Evolutionary conservation across 2,113 vertebrate species (phyloP).

Genomic region (Hemiprocne comata): DNA sequence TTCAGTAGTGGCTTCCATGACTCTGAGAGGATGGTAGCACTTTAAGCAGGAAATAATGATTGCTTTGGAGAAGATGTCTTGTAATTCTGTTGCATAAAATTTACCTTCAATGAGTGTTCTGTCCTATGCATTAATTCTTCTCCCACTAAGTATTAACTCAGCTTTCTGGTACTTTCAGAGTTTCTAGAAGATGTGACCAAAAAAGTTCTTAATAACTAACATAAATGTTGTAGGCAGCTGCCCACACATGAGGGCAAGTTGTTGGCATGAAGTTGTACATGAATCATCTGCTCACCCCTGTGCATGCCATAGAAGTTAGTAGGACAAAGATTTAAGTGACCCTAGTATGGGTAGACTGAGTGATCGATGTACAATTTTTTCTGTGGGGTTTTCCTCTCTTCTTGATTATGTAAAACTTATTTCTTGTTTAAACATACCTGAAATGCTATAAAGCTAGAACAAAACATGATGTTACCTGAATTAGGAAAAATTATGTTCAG

Average conservation of each 20-base stretch:
- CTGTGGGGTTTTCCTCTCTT: neutral
- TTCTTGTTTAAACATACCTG: neutral
- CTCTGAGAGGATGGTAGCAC: neutral
- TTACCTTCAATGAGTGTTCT: neutral
- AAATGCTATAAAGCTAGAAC: neutral
- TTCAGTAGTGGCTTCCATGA: neutral
- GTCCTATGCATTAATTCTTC: neutral
- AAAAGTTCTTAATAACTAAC: neutral
- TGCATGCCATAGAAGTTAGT: neutral
- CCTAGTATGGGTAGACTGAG: neutral
- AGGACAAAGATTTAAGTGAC: neutral
- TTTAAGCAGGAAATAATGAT: neutral
- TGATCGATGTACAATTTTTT: neutral
- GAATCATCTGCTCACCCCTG: neutral
- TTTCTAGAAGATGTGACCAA: neutral
- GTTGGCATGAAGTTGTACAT: neutral
- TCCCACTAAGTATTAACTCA: neutral
- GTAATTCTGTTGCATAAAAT: neutral
- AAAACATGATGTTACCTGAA: neutral
- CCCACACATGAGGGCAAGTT: neutral
- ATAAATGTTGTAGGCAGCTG: neutral
- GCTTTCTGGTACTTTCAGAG: neutral
- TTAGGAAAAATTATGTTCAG: neutral
- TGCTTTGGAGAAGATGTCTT: neutral
- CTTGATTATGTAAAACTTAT: neutral